Percentiles rank a stretch among this genome's conserved stretches.
phyloP scores from a whole-genome alignment of 2,113 vertebrate genomes.

The Barbus barbus region DNA sequence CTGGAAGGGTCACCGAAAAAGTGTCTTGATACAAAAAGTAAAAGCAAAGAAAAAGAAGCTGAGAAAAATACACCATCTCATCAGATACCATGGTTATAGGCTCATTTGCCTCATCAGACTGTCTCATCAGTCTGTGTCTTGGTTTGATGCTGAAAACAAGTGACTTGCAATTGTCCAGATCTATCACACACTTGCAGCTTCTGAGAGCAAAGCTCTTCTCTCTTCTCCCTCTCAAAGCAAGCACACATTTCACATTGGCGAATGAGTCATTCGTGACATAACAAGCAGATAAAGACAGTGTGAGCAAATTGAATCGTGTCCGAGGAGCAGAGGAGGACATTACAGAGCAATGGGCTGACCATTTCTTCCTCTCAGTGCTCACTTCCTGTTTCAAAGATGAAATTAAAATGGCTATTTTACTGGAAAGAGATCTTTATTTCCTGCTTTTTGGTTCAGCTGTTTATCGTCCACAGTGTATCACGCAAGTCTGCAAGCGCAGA shows the following conservation, averaged over 20 bases:
- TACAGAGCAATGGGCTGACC: slow-evolving; percentile 22
- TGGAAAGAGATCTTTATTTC: slow-evolving; percentile 49
- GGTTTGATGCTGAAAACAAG: slow-evolving; percentile 4
- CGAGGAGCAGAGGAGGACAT: slow-evolving; percentile 42
- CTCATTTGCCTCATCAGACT: background rate
- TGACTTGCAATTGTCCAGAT: slow-evolving; percentile 37
- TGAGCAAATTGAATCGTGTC: slow-evolving; percentile 55
- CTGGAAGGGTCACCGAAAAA: background rate
- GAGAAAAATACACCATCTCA: background rate
- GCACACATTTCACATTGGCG: slow-evolving; percentile 35
- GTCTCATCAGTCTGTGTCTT: background rate
- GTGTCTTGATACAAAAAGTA: background rate
- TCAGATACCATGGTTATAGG: background rate
- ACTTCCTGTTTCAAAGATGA: slow-evolving; percentile 49
- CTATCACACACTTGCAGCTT: slow-evolving; percentile 23
- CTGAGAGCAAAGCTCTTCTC: background rate
- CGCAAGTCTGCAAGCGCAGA: slow-evolving; percentile 16
- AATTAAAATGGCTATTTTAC: slow-evolving; percentile 46
- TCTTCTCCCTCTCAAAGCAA: background rate
- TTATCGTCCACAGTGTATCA: slow-evolving; percentile 35
- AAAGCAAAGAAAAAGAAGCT: background rate
- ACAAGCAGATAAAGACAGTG: slow-evolving; percentile 49
- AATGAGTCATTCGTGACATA: slow-evolving; percentile 45
- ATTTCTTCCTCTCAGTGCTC: slow-evolving; percentile 42
- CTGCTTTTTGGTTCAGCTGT: slow-evolving; percentile 21